phyloP scores from a whole-genome alignment of 2,888 invertebrate species.

The Trilocha varians region DNA sequence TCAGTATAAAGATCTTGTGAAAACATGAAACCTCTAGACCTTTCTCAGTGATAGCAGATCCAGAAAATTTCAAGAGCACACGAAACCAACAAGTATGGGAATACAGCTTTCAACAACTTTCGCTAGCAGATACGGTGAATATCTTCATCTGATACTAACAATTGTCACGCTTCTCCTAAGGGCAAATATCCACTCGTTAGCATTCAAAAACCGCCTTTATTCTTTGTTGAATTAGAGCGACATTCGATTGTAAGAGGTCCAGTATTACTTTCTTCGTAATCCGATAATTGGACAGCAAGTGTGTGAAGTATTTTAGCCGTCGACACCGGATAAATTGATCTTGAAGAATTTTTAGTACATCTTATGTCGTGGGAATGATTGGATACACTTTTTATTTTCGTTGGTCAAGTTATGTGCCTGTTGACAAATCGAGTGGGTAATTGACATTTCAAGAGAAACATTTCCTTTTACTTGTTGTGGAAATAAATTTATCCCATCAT shows the following conservation, averaged over 20 bases:
- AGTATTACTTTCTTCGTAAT: background rate
- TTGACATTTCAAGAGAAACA: too few relatives aligned
- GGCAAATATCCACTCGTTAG: slow-evolving; percentile 7
- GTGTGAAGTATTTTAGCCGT: background rate
- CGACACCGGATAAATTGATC: background rate
- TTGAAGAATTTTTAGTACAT: background rate
- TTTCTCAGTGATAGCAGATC: background rate
- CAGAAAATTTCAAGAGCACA: background rate
- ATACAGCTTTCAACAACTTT: background rate
- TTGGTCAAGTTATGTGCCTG: too few relatives aligned
- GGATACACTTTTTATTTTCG: too few relatives aligned
- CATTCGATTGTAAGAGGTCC: background rate
- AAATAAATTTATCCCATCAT: too few relatives aligned
- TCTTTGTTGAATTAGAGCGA: background rate
- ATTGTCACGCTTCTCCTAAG: slow-evolving; percentile 17
- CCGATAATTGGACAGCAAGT: background rate
- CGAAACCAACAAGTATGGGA: background rate
- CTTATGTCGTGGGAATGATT: background rate
- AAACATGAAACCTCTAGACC: too few relatives aligned
- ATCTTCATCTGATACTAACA: background rate
- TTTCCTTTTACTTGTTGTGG: too few relatives aligned
- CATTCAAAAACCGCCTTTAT: background rate
- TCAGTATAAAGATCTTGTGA: too few relatives aligned
- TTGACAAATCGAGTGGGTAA: too few relatives aligned
- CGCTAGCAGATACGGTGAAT: background rate